Evolutionary conservation across 1,140 invertebrate genomes (phyloP).

Genomic region (Panulirus ornatus): DNA sequence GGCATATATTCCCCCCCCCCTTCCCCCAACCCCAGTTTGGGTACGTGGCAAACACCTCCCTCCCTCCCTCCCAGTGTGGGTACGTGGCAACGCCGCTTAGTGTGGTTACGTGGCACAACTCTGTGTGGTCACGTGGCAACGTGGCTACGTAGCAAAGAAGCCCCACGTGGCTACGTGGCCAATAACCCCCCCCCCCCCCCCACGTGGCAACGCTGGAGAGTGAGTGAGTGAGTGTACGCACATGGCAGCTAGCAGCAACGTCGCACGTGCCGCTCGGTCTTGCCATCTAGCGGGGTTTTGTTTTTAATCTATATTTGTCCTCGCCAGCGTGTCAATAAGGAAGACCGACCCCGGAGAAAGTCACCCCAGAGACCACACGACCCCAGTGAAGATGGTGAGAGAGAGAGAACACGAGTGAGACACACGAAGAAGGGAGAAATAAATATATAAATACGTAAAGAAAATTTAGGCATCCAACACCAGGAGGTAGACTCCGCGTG

Average conservation of each 20-base stretch:
- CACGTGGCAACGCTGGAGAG: constrained; percentile 13
- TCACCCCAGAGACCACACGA: background rate
- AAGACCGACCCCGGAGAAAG: background rate
- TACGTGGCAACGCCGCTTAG: background rate
- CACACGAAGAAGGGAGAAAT: background rate
- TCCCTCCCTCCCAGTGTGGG: no score
- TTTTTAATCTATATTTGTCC: background rate
- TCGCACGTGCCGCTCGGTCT: background rate
- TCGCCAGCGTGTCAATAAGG: background rate
- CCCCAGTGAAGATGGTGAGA: background rate
- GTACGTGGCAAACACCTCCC: no score
- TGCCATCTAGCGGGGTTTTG: background rate
- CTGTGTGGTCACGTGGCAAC: background rate
- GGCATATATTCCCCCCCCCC: no score
- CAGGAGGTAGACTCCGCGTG: background rate
- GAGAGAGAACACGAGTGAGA: background rate
- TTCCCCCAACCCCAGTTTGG: no score
- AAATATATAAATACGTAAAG: background rate
- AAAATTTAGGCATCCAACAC: background rate
- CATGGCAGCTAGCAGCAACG: constrained; percentile 2
- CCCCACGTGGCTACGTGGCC: background rate
- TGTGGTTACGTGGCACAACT: background rate
- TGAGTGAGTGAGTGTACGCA: no score
- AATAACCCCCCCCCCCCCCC: background rate
- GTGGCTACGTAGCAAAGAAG: background rate